Evolutionary conservation across 2,797 vertebrate species (phyloP), one percentile per base, ranked within the genome.

Genomic region (Knipowitschia caucasica): DNA sequence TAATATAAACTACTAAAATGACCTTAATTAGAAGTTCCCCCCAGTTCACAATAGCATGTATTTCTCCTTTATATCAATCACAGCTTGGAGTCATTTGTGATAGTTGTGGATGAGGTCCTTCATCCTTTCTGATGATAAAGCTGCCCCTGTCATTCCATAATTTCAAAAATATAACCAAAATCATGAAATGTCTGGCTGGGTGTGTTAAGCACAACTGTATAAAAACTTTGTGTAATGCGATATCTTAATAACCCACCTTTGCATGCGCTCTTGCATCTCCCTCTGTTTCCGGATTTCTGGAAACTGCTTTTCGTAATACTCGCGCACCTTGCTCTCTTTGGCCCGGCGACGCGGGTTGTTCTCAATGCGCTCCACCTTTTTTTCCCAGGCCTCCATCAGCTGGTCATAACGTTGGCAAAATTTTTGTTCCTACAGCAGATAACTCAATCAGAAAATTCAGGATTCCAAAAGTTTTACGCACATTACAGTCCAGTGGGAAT

Each of bases 381-480:
- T 99, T 90, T 99, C 97, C 97, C 97, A 99, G 30, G 95, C 96
- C 53, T 98, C 96, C 97, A 99, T 98, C 77, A 99, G 90, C 86
- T 99, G 95, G 82, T 99, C 97, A 3, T 99, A 99, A 59, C 97
- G 94, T 50, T 98, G 95, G 73, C 96, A 99, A 85, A 99, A 98
- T 62, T 97, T 98, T 89, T 99, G 96, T 56, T 99, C 96, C 96
- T 99, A 83, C n/a, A 62, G 25, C 53, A 31, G 57, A 3, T 20
- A 39, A 26, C 21, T 10, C 3, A 26, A 10, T 44, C 9, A 10
- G 20, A 10, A 14, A 11, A 18, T 29, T 30, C n/a, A 12, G 15
- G 6, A 11, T 21, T 21, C n/a, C 12, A 43, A 7, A 12, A 7
- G 14, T 43, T 25, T 25, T 6, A 12, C 20, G n/a, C 5, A 24